phyloP scores from a whole-genome alignment of 2,113 vertebrate species.

The Progne subis region DNA sequence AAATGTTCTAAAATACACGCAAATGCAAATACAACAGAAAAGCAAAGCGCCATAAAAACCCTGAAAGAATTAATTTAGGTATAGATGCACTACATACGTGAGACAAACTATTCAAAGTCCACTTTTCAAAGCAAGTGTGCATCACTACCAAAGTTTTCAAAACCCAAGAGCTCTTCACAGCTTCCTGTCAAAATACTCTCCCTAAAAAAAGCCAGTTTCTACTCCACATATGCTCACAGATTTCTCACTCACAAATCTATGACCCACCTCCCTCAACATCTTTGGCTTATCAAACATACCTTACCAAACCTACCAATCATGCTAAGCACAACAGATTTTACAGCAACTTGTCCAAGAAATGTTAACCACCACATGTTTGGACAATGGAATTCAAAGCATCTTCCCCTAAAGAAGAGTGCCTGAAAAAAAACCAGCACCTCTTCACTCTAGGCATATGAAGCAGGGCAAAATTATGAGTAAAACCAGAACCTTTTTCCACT shows the following conservation, averaged over 20 bases:
- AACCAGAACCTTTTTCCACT: rapidly evolving
- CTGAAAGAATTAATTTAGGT: background rate
- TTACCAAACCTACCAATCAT: background rate
- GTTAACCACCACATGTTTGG: background rate
- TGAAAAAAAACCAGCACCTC: background rate
- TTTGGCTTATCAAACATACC: background rate
- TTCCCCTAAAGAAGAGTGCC: background rate
- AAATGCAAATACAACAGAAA: background rate
- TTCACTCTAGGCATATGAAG: background rate
- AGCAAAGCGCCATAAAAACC: background rate
- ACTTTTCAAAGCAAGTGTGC: background rate
- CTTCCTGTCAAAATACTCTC: background rate
- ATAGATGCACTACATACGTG: background rate
- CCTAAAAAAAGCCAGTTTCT: background rate
- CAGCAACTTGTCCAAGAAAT: background rate
- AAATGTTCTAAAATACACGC: background rate
- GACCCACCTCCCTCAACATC: background rate
- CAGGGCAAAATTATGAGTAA: background rate
- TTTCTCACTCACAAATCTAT: background rate
- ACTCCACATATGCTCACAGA: background rate
- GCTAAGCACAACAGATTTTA: background rate
- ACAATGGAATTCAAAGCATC: background rate
- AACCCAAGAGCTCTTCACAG: background rate
- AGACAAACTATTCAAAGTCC: background rate
- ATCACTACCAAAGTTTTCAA: background rate